Conservation (phyloP, 1,140 invertebrate species). For the Helicoverpa zea region DNA sequence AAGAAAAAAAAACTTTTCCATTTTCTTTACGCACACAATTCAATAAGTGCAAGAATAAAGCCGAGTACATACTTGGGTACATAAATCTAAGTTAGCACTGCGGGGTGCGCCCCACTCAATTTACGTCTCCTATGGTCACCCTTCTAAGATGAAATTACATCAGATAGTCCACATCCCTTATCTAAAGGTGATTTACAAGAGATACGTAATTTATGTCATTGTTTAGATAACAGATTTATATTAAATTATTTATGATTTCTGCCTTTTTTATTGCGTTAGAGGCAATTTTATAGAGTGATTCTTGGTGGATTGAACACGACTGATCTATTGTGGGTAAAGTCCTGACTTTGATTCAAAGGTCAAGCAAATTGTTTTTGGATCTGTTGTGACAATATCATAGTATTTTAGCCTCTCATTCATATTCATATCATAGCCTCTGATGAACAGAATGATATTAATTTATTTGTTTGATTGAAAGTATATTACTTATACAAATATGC, state of each 20-base stretch:
- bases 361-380: too few species aligned
- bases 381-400: too few species aligned
- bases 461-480: too few species aligned
- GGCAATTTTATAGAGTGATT: background rate
- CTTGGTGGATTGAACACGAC: background rate
- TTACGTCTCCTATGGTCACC: conserved; percentile 66
- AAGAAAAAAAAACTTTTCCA: conserved; percentile 33
- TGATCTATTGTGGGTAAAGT: too few species aligned
- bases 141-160: conserved; percentile 65
- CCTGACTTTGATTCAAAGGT: too few species aligned
- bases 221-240: conserved; percentile 41
- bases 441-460: too few species aligned
- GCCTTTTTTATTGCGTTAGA: conserved; percentile 1
- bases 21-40: conserved; percentile 32
- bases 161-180: conserved; percentile 61
- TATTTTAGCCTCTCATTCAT: too few species aligned
- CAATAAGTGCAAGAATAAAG: conserved; percentile 39
- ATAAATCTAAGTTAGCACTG: conserved; percentile 58
- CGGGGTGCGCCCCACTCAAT: conserved; percentile 57
- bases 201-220: conserved; percentile 48
- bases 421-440: too few species aligned
- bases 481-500: too few species aligned
- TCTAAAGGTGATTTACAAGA: conserved; percentile 57
- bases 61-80: conserved; percentile 24
- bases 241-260: conserved; percentile 23